These are phyloP conservation scores for Oxyura jamaicensis DNA, from an alignment of 2,113 vertebrate species.

Conservation along the genomic window DNA sequence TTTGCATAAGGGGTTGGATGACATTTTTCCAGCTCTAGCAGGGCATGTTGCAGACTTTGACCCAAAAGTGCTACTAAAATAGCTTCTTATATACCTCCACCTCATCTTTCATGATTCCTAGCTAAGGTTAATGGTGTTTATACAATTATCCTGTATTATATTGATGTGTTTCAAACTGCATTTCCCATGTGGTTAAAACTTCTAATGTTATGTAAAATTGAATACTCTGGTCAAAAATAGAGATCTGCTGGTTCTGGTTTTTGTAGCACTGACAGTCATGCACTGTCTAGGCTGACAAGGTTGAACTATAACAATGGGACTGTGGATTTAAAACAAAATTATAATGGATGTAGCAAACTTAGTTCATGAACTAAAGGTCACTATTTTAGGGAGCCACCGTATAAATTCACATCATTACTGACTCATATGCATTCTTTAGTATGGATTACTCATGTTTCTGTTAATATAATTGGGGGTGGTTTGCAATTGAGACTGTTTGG, in stretches of 20 bases:
- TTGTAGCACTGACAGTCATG: not conserved
- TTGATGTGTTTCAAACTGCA: not conserved
- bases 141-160: not conserved
- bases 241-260: not conserved
- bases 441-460: constrained; percentile 67
- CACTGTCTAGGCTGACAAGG: not conserved
- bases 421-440: constrained; percentile 50
- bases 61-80: not conserved
- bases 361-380: constrained; percentile 31
- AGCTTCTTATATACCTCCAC: not conserved
- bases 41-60: not conserved
- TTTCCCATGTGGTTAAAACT: not conserved
- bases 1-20: not conserved
- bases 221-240: not conserved
- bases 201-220: not conserved
- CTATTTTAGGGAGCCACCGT: constrained; percentile 17
- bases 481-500: constrained; percentile 63
- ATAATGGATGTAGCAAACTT: not conserved
- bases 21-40: not conserved
- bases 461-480: constrained; percentile 57
- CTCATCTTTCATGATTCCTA: not conserved
- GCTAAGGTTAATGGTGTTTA: not conserved
- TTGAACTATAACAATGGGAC: not conserved
- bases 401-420: constrained; percentile 46
- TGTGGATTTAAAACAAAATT: not conserved